A percentile compares a stretch with the other conserved stretches of the same genome.
Conservation (phyloP, 92 coral and sea anemone species). For the Paramuricea clavata region DNA sequence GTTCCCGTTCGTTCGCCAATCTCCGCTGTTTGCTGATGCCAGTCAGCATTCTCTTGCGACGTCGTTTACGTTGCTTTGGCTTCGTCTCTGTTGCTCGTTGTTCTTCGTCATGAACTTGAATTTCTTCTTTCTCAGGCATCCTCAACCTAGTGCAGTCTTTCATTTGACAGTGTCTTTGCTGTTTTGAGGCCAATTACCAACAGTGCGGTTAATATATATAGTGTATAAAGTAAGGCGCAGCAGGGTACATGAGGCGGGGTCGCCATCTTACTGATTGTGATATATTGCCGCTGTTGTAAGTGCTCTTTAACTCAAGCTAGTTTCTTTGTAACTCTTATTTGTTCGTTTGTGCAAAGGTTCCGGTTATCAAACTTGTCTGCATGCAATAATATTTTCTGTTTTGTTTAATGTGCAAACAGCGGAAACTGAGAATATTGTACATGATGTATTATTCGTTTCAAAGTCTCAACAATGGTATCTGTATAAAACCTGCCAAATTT, state of each 20-base stretch:
- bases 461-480: neutral
- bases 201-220: constrained; percentile 32
- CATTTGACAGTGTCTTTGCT: constrained; percentile 7
- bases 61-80: constrained; percentile 47
- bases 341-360: constrained; percentile 5
- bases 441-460: neutral
- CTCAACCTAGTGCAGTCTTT: constrained; percentile 2
- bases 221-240: constrained; percentile 20
- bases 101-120: constrained; percentile 7
- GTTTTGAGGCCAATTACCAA: constrained; percentile 12
- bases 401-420: neutral
- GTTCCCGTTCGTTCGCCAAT: constrained; percentile 47
- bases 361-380: constrained; percentile 18
- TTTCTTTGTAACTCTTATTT: neutral
- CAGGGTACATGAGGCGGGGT: constrained; percentile 32
- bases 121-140: constrained; percentile 47
- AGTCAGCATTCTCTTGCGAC: constrained; percentile 40
- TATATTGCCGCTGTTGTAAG: constrained; percentile 24
- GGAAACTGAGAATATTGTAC: neutral
- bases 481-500: neutral
- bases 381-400: neutral
- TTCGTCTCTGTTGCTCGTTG: constrained; percentile 25
- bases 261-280: constrained; percentile 11
- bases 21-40: constrained; percentile 54
- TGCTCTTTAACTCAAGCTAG: constrained; percentile 19